Evolutionary conservation across 2,797 vertebrate species (phyloP), one percentile per base, ranked within the genome.

Genomic region (Acrossocheilus fasciatus): DNA sequence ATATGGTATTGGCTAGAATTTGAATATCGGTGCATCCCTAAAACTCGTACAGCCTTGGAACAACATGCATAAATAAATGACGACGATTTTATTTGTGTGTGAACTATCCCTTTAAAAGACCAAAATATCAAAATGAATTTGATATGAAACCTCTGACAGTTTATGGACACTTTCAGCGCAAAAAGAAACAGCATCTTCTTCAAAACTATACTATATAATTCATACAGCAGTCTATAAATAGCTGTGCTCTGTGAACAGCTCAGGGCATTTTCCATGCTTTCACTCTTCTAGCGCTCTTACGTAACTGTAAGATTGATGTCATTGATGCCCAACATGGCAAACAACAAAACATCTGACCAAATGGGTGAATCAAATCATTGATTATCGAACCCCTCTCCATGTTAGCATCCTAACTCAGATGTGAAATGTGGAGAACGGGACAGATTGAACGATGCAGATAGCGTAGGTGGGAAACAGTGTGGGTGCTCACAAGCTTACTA

Each of bases 191-290:
- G 59, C 11, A 57, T 77, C 30, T 54, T 64, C 74, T 57, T 34
- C 64, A 43, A 77, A 85, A 74, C 69, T 34, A 52, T 86, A 64
- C 72, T 36, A 50, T 20, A 70, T 50, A 66, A 70, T 75, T 76
- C 36, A 76, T 88, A 82, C 34, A 50, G 18, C 2, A 17, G 43
- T 79, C 87, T 83, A 88, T 86, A 86, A 82, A 80, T 80, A 83
- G 84, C 57, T 36, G 14, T 30, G 64, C 68, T 77, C 78, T 82
- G 50, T 77, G 30, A 50, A 70, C 52, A 10, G 75, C 88, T 85
- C 30, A 12, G 59, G 84, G 86, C 84, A 57, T 36, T 88, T 89
- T 89, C 86, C 84, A 88, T 62, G 54, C 79, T 43, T 74, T 47
- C 34, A 15, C 75, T 68, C 34, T 81, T 26, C 30, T 74, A 69